Evolutionary conservation across 1,140 invertebrate genomes (phyloP).

Genomic region (Rhopalosiphum maidis): DNA sequence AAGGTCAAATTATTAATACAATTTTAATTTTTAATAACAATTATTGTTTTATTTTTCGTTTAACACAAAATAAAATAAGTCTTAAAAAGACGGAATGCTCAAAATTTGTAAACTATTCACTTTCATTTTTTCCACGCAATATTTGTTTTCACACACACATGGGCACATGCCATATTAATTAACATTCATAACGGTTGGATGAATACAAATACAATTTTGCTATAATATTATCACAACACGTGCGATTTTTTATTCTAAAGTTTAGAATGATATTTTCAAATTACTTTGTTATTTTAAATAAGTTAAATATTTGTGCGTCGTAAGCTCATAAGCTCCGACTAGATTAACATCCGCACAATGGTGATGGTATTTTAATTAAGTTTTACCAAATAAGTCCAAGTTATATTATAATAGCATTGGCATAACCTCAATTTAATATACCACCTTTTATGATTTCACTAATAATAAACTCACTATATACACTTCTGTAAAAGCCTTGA

Average conservation of each 20-base stretch:
- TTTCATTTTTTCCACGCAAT: background rate
- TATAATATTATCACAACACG: background rate
- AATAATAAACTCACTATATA: background rate
- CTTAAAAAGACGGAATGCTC: background rate
- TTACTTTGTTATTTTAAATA: constrained; percentile 11
- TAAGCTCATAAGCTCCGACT: background rate
- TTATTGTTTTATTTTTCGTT: background rate
- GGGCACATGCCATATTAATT: background rate
- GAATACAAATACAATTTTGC: background rate
- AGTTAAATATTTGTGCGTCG: background rate
- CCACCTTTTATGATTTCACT: background rate
- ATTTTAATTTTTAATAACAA: background rate
- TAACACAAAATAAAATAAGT: background rate
- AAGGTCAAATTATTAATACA: background rate
- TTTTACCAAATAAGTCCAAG: constrained; percentile 14
- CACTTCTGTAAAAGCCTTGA: background rate
- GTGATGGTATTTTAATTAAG: constrained; percentile 1
- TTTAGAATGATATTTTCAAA: constrained; percentile 21
- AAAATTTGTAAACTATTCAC: background rate
- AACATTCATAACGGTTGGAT: background rate
- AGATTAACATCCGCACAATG: background rate
- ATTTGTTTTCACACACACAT: background rate
- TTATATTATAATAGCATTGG: background rate
- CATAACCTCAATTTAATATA: constrained; percentile 17
- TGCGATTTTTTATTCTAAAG: constrained; percentile 5